Percentiles rank a stretch among this genome's conserved stretches.
Conservation (phyloP, 2,113 vertebrate species). For the Psephotus haematonotus region DNA sequence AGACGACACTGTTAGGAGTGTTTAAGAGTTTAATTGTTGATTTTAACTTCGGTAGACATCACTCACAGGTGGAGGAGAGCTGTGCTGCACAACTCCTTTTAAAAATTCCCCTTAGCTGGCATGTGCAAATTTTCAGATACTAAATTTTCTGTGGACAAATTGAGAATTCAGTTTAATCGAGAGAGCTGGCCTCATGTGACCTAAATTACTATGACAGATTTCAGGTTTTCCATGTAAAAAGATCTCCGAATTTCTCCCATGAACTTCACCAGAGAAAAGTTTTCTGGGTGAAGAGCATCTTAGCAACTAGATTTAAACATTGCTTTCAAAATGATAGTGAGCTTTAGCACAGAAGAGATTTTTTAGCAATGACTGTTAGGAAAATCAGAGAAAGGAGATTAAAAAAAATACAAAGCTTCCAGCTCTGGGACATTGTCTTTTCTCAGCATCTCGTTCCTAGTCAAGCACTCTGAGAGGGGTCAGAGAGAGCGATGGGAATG, state of each 20-base stretch:
- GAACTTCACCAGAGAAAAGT: neutral
- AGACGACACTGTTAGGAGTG: neutral
- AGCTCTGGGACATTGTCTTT: neutral
- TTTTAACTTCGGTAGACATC: neutral
- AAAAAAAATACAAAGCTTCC: neutral
- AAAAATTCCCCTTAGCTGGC: neutral
- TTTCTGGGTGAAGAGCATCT: neutral
- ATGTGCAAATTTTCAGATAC: neutral
- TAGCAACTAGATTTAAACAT: neutral
- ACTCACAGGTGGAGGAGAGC: neutral
- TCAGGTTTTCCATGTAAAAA: neutral
- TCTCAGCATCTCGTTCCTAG: neutral
- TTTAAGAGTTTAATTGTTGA: neutral
- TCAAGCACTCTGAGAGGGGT: neutral
- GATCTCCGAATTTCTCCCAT: neutral
- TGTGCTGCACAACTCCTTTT: neutral
- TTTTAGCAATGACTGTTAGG: neutral
- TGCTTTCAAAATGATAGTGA: neutral
- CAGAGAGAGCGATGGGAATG: neutral
- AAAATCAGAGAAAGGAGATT: neutral
- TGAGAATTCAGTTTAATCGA: neutral
- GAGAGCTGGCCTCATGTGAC: neutral
- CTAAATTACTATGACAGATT: neutral
- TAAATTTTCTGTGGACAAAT: neutral
- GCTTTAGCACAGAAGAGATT: neutral